phyloP scores from a whole-genome alignment of 2,797 vertebrate species.

The Carduelis carduelis region DNA sequence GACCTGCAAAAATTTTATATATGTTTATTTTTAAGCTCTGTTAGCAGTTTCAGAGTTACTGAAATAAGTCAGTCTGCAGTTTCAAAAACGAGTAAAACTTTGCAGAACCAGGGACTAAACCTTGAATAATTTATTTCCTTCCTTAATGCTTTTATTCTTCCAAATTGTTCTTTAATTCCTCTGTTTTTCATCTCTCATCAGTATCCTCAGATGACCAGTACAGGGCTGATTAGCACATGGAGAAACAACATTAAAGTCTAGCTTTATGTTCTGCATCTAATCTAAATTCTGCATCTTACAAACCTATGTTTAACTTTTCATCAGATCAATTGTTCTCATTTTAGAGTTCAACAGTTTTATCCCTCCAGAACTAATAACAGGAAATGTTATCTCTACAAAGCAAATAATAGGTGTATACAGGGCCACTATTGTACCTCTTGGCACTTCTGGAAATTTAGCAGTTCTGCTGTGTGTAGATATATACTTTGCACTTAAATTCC shows the following conservation, averaged over 20 bases:
- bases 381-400: neutral
- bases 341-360: slow-evolving; percentile 5
- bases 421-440: neutral
- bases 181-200: neutral
- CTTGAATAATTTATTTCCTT: neutral
- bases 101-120: neutral
- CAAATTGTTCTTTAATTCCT: neutral
- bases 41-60: neutral
- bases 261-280: slow-evolving; percentile 14
- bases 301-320: slow-evolving; percentile 6
- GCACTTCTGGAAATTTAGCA: neutral
- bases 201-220: neutral
- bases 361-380: neutral
- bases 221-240: slow-evolving; percentile 3
- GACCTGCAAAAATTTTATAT: neutral
- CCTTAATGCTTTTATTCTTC: neutral
- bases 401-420: neutral
- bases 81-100: neutral
- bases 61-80: neutral
- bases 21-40: neutral
- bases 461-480: neutral
- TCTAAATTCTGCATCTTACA: neutral
- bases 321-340: neutral
- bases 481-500: neutral
- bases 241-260: neutral